A percentile compares a stretch with the other conserved stretches of the same genome.
These are phyloP conservation scores for Scaptodrosophila lebanonensis DNA, from an alignment of 1,140 invertebrate species.

Conservation along the genomic window DNA sequence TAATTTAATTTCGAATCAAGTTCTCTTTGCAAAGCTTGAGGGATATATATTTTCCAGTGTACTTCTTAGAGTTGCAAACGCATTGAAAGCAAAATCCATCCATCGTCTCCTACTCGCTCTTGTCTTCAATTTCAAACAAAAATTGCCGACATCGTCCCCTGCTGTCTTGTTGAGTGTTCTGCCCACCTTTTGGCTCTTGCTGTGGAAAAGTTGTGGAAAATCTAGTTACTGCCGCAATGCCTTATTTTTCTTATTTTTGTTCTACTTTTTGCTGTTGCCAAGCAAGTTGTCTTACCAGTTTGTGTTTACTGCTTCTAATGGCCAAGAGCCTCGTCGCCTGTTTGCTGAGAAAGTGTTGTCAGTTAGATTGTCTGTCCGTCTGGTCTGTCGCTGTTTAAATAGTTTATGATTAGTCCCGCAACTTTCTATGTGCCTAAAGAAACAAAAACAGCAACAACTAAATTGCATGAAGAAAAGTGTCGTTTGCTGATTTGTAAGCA, in stretches of 20 bases:
- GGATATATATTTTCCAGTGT: too few relatives aligned
- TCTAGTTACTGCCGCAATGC: slow-evolving; percentile 13
- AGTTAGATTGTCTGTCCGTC: slow-evolving; percentile 43
- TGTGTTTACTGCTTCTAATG: slow-evolving; percentile 48
- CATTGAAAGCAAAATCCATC: slow-evolving; percentile 63
- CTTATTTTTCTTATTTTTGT: slow-evolving; percentile 58
- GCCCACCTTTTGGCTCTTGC: slow-evolving; percentile 9
- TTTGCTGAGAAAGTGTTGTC: slow-evolving; percentile 31
- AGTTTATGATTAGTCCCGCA: slow-evolving; percentile 50
- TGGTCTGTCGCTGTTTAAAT: slow-evolving; percentile 46
- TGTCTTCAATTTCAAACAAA: neutral
- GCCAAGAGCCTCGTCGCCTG: slow-evolving; percentile 4
- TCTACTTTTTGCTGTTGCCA: slow-evolving; percentile 52
- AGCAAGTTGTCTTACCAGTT: slow-evolving; percentile 27
- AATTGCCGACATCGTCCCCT: too few relatives aligned
- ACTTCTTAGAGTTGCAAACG: too few relatives aligned
- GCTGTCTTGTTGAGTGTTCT: too few relatives aligned
- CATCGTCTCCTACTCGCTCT: neutral
- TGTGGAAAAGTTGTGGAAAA: slow-evolving; percentile 31
- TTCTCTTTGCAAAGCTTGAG: too few relatives aligned
- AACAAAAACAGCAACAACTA: neutral
- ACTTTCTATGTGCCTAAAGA: slow-evolving; percentile 54
- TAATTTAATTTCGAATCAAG: too few relatives aligned
- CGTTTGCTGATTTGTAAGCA: slow-evolving; percentile 47
- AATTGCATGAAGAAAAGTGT: slow-evolving; percentile 33